Percentiles rank a stretch among this genome's conserved stretches.
These are phyloP conservation scores for Odocoileus hemionus DNA, from an alignment of 2,113 vertebrate genomes.

Conservation along the genomic window DNA sequence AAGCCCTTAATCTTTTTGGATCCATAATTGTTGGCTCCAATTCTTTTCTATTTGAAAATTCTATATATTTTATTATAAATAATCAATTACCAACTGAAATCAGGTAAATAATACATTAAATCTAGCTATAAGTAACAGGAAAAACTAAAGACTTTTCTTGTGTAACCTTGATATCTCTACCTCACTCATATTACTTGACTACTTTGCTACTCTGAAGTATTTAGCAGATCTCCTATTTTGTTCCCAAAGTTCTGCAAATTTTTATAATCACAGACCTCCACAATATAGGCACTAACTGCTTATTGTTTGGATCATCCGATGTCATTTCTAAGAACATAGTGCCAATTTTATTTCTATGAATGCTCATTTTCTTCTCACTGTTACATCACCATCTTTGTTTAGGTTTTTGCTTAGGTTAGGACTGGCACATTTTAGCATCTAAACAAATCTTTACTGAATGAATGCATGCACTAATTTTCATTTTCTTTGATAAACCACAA, in stretches of 20 bases:
- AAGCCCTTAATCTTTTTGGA: constrained; percentile 3
- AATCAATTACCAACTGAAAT: background rate
- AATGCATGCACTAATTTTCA: background rate
- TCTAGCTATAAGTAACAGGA: background rate
- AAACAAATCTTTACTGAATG: background rate
- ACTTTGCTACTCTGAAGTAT: background rate
- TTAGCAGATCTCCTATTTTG: background rate
- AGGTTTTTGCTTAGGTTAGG: background rate
- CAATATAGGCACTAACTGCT: background rate
- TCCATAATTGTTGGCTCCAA: background rate
- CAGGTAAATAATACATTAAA: background rate
- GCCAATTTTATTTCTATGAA: background rate
- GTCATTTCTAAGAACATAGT: background rate
- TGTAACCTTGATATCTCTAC: background rate
- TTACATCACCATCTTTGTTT: background rate
- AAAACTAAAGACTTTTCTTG: background rate
- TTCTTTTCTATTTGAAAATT: background rate
- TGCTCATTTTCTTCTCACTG: background rate
- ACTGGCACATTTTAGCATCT: background rate
- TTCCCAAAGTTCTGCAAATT: background rate
- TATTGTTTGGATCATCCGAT: background rate
- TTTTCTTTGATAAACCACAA: background rate
- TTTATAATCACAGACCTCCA: background rate
- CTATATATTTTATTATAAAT: background rate
- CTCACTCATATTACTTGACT: background rate